A percentile compares a stretch with the other conserved stretches of the same genome.
Conservation (phyloP, 2,888 invertebrate species). For the Vanessa cardui region DNA sequence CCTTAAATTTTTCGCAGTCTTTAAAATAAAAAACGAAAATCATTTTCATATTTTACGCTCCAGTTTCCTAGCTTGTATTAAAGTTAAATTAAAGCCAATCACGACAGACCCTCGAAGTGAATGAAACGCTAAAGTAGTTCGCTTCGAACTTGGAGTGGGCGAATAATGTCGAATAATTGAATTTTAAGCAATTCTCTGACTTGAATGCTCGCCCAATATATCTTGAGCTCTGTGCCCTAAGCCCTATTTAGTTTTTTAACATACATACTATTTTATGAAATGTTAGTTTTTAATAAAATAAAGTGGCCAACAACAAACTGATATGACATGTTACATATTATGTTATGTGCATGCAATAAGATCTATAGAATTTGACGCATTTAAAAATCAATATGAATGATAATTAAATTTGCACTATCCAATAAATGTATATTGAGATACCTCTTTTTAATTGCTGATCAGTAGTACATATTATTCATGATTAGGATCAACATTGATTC, state of each 20-base stretch:
- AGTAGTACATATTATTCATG: too few species aligned
- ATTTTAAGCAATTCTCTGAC: constrained; percentile 65
- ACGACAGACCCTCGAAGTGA: constrained; percentile 49
- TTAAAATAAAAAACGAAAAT: neutral
- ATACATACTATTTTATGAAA: too few species aligned
- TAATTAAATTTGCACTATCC: too few species aligned
- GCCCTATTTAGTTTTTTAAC: neutral
- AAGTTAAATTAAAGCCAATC: constrained; percentile 61
- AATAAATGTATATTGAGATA: too few species aligned
- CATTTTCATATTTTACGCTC: constrained; percentile 17
- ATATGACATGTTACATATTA: too few species aligned
- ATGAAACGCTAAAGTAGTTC: constrained; percentile 58
- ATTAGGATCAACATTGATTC: too few species aligned
- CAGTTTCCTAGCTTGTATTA: constrained; percentile 43
- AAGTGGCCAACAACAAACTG: too few species aligned
- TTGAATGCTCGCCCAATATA: constrained; percentile 17
- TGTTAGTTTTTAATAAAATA: too few species aligned
- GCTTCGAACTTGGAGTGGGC: constrained; percentile 58
- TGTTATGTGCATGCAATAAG: too few species aligned
- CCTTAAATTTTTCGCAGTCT: neutral
- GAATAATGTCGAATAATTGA: constrained; percentile 72
- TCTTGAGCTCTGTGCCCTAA: constrained; percentile 9
- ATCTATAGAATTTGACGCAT: too few species aligned
- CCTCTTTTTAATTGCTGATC: too few species aligned
- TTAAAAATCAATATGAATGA: too few species aligned